Evolutionary conservation across 2,888 invertebrate species (phyloP).

Genomic region (Escarpia spicata): DNA sequence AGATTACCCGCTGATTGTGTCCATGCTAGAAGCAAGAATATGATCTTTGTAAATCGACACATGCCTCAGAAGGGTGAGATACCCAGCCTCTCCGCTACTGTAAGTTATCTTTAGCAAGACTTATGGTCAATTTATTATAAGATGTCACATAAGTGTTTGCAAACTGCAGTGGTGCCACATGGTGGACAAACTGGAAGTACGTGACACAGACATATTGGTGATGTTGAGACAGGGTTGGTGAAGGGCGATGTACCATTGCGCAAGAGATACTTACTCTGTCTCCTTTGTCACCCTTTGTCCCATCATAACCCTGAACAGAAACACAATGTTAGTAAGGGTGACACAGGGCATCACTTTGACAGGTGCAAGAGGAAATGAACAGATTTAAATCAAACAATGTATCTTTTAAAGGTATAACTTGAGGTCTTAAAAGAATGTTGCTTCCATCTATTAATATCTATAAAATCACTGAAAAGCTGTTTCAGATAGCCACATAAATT

Average conservation of each 20-base stretch:
- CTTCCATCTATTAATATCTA: no score
- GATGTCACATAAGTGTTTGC: neutral
- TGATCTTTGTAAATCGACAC: no score
- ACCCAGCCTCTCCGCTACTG: neutral
- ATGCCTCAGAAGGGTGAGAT: no score
- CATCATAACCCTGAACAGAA: slow-evolving; percentile 36
- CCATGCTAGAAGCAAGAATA: no score
- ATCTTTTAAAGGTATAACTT: no score
- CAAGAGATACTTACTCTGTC: slow-evolving; percentile 24
- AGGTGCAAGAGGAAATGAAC: neutral
- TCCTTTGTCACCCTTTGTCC: slow-evolving; percentile 32
- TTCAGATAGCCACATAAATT: neutral
- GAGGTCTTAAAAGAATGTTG: no score
- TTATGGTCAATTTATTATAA: neutral
- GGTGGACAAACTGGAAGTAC: neutral
- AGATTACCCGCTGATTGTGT: no score
- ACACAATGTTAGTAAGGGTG: neutral
- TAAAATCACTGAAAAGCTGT: neutral
- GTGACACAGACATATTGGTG: neutral
- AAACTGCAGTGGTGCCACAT: neutral
- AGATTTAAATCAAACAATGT: no score
- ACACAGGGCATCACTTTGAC: neutral
- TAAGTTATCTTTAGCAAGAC: neutral
- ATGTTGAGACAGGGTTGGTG: neutral
- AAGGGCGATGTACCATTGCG: neutral